These are phyloP conservation scores for Aplochiton taeniatus DNA, from an alignment of 2,797 vertebrate genomes.

Conservation along the genomic window DNA sequence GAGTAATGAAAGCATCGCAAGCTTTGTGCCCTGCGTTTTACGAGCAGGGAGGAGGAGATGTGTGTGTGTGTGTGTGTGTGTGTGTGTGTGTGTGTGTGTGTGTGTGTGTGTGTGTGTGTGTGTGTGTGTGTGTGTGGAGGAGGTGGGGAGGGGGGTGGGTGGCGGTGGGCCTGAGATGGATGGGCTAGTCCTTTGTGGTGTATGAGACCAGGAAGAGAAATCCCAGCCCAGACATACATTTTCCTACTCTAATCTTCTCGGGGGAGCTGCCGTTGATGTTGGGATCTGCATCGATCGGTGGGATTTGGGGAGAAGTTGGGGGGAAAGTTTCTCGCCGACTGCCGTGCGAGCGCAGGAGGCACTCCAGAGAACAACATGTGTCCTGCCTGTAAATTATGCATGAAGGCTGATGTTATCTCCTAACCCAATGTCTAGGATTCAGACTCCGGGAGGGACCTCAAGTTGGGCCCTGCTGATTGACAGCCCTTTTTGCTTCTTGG, in stretches of 20 bases:
- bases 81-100: too few relatives aligned
- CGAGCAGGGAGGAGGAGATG: too few relatives aligned
- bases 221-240: too few relatives aligned
- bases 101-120: slow-evolving; percentile 56
- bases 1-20: slow-evolving; percentile 54
- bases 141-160: slow-evolving; percentile 24
- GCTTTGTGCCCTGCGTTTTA: slow-evolving; percentile 63
- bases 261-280: slow-evolving; percentile 59
- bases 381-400: too few relatives aligned
- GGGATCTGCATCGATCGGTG: slow-evolving; percentile 64
- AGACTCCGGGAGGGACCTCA: slow-evolving; percentile 39
- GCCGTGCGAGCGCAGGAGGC: too few relatives aligned
- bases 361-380: too few relatives aligned
- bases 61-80: too few relatives aligned
- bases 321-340: slow-evolving; percentile 56
- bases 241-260: slow-evolving; percentile 67
- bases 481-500: slow-evolving; percentile 34
- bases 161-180: slow-evolving; percentile 53
- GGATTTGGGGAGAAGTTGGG: slow-evolving; percentile 62
- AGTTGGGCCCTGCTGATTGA: slow-evolving; percentile 51
- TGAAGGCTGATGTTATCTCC: too few relatives aligned
- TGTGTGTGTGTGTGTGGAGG: slow-evolving; percentile 56
- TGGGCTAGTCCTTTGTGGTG: too few relatives aligned
- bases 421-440: slow-evolving; percentile 34
- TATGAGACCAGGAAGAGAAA: too few relatives aligned